A percentile compares a stretch with the other conserved stretches of the same genome.
Conservation (phyloP, 1,140 invertebrate genomes). For the Caenorhabditis latens region DNA sequence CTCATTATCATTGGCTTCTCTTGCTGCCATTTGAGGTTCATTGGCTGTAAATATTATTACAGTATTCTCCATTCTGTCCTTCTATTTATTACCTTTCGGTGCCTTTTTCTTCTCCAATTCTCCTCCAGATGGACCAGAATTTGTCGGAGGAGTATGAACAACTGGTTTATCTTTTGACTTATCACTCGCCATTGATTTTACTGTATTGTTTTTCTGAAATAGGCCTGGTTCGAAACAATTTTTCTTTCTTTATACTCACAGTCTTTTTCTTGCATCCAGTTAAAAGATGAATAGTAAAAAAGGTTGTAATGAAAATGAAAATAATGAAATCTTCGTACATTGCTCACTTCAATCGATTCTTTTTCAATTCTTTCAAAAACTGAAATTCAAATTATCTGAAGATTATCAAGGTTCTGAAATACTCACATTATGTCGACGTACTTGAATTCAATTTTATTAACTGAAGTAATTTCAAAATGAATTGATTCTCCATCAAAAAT, state of each 20-base stretch:
- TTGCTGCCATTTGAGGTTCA: neutral
- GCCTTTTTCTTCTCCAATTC: neutral
- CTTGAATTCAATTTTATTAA: neutral
- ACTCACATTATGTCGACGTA: neutral
- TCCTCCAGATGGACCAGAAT: neutral
- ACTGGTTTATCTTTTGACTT: neutral
- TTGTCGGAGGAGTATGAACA: neutral
- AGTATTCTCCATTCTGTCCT: neutral
- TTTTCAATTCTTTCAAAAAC: neutral
- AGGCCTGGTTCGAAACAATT: neutral
- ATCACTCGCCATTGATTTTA: neutral
- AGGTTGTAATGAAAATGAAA: neutral
- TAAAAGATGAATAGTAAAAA: neutral
- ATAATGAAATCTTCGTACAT: constrained; percentile 1
- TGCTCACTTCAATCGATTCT: neutral
- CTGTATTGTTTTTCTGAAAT: neutral
- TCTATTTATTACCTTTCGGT: neutral
- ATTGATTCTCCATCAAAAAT: neutral
- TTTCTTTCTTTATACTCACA: neutral
- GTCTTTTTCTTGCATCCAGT: neutral
- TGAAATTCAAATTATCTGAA: neutral
- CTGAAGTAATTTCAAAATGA: neutral
- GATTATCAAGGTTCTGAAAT: neutral
- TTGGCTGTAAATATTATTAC: neutral
- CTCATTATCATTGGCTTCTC: constrained; percentile 21